Evolutionary conservation across 92 coral and sea anemone genomes (phyloP), one percentile per base, ranked within the genome.

Genomic region (Palythoa heliodiscus): DNA sequence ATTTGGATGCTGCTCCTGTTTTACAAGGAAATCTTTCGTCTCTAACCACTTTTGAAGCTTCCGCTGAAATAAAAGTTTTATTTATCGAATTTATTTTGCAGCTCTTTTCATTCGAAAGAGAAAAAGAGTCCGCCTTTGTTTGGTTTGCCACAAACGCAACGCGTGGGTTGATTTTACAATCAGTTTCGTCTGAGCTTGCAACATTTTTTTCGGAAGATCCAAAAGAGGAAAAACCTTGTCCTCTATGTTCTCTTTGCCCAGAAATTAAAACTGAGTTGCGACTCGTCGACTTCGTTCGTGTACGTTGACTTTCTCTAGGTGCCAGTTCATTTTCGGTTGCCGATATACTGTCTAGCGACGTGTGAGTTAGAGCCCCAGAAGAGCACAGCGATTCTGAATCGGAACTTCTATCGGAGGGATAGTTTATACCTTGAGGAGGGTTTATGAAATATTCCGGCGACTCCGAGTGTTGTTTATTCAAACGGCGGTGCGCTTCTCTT

Each of bases 361-460:
- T 38, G 23, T 78, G 71, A 37, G 71, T 78, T 22, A 17, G 40
- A 39, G 29, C 35, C n/a, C 5, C 12, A 8, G 54, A 58, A 67
- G 50, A 43, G 50, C 71, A 78, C 12, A 52, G 20, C 14, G 83
- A 78, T 11, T 78, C 57, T 19, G 57, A 61, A 63, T 58, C 83
- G 2, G 83, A 78, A 35, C 67, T 66, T 40, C 54, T 58, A 39
- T 11, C 47, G n/a, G 72, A 40, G 1, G 83, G 52, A 39, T 73
- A 50, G 12, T 78, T 48, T 17, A 63, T 14, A 19, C 58, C 72
- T 17, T 63, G 37, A 10, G 67, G 19, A 63, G 83, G 73, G 60
- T 78, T 78, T 20, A 78, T 78, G 14, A 78, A 61, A 40, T 78
- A 78, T 39, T 78, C 72, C 54, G 60, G 83, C 13, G 83, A 61